Conservation (phyloP, 1,140 invertebrate genomes). For the Hycleus cichorii region DNA sequence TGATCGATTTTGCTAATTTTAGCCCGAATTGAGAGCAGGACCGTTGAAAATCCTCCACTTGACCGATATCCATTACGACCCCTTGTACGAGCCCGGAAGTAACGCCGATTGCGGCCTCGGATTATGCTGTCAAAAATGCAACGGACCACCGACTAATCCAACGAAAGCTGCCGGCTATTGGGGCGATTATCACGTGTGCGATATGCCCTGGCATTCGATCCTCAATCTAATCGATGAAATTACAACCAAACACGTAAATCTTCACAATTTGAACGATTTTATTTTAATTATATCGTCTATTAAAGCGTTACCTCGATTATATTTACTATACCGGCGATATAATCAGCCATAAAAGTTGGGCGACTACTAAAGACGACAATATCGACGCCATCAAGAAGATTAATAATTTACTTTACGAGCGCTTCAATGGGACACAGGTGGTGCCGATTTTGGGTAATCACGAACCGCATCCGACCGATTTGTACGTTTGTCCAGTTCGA, state of each 20-base stretch:
- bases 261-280: neutral
- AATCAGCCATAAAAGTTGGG: conserved; percentile 77
- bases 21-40: conserved; percentile 4
- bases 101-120: conserved; percentile 66
- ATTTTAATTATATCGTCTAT: neutral
- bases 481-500: conserved; percentile 47
- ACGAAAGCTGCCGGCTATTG: conserved; percentile 59
- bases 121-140: conserved; percentile 63
- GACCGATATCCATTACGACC: conserved; percentile 76
- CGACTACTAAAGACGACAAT: conserved; percentile 62
- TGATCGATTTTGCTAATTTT: neutral
- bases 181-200: conserved; percentile 71
- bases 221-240: conserved; percentile 53
- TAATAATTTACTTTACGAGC: conserved; percentile 49
- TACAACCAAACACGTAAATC: conserved; percentile 46
- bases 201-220: conserved; percentile 60
- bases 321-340: conserved; percentile 83
- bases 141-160: conserved; percentile 22
- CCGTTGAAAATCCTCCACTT: conserved; percentile 59
- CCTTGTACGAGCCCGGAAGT: conserved; percentile 56
- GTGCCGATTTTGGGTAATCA: conserved; percentile 80
- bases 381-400: conserved; percentile 51
- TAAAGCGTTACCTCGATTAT: conserved; percentile 47
- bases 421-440: conserved; percentile 58
- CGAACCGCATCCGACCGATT: conserved; percentile 77